Base-by-base conservation (phyloP, 1,140 invertebrate species). In the Patella vulgata region DNA sequence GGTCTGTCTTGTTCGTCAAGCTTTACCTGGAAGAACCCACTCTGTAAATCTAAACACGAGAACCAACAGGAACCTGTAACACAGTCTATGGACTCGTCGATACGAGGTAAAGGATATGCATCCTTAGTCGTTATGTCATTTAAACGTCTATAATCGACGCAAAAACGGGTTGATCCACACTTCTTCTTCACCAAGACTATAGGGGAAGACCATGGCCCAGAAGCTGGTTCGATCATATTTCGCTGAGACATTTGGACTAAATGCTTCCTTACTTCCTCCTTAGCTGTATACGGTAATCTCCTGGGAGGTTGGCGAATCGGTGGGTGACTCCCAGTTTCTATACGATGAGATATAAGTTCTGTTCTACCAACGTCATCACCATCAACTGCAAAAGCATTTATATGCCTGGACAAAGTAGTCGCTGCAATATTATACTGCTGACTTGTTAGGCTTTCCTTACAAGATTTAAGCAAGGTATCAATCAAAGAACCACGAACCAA, bases 21-120 rank as follows among this genome's bases (percentile, higher is more conserved):
- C 5, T 76, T 21, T 61, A 86, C n/a, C 71, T 86, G 86, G 63
- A 84, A 80, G 61, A 83, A 89, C 0, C 87, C 87, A n/a, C 65
- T 66, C 0, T 71, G 58, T 55, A 87, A 74, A 76, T 88, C 86
- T 0, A 88, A 64, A 0, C 74, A 74, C 0, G 76, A 74, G 59
- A 86, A 88, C 44, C 82, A 73, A 19, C 52, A 75, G 5, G 71
- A 67, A 1, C 78, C 81, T 0, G 57, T 25, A 0, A 88, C 60
- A 5, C 48, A 52, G 12, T 77, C 58, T 0, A 88, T 54, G 6
- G 68, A 72, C 17, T 86, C 83, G 23, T 86, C 81, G 30, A 88
- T 86, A 4, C 70, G 48, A 1, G 85, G 87, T 3, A 88, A 55
- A n/a, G n/a, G n/a, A n/a, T n/a, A n/a, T n/a, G n/a, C n/a, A n/a